Base-by-base conservation (phyloP, 2,888 invertebrate species). In the Patella ulyssiponensis region DNA sequence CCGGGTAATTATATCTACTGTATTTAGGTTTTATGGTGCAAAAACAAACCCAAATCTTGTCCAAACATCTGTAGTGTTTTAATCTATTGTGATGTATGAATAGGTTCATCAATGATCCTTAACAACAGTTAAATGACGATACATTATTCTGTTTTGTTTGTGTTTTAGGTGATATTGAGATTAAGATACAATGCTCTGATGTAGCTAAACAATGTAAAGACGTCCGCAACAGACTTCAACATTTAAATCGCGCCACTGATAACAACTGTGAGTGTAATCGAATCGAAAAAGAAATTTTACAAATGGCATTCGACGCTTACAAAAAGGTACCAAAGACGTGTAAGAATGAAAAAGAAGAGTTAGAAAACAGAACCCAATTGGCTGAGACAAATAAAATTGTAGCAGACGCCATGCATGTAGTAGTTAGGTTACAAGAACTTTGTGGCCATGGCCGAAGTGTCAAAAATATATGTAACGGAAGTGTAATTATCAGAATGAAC, bases 401-500 rank as follows among this genome's bases (percentile, higher is more conserved):
- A 11, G 52, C 27, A 17, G 53, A 69, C 17, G 27, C 74, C 54
- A 69, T 79, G 2, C 78, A 81, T 14, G 64, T 79, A 2, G 73
- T 75, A 5, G 33, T 73, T 12, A 23, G 71, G n/a, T 72, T 77
- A 20, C 56, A 70, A 9, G 23, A 56, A 1, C 51, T 81, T 27
- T 77, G 80, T 69, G 52, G 78, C 52, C 79, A 81, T 51, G 74
- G 77, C 2, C 73, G 81, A 3, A 27, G 23, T 51, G 77, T 81
- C 20, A 73, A 70, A 15, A 74, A 78, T 70, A 77, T 81, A 27
- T 33, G 56, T 14, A 64, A 76, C 5, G 81, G 81, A 7, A 81
- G 81, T 51, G 77, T 81, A 71, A 33, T 81, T 58, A 69, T 81
- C 64, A 58, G 76, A 33, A 52, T 81, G 52, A 78, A 71, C 17